phyloP scores from a whole-genome alignment of 2,113 vertebrate species.

The Polyodon spathula region DNA sequence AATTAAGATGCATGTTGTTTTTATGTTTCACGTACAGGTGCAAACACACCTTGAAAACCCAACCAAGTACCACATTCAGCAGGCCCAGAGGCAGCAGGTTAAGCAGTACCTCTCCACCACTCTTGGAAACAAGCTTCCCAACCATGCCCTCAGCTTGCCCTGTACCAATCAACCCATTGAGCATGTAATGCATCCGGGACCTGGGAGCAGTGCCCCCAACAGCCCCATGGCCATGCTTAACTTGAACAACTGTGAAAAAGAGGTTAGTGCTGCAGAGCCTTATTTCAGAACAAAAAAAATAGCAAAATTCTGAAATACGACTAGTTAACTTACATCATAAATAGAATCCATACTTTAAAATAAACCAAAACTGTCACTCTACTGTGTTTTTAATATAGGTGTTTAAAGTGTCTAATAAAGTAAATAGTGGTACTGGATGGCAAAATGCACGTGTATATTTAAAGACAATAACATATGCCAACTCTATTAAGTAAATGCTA shows the following conservation, averaged over 20 bases:
- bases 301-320: too few species aligned
- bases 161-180: conserved; percentile 83
- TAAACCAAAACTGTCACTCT: too few species aligned
- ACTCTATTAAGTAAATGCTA: too few species aligned
- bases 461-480: too few species aligned
- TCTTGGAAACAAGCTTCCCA: conserved; percentile 81
- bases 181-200: conserved; percentile 86
- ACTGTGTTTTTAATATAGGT: too few species aligned
- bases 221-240: conserved; percentile 98
- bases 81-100: conserved; percentile 91
- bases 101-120: conserved; percentile 93
- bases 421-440: too few species aligned
- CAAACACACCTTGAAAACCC: conserved; percentile 93
- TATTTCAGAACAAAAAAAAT: too few species aligned
- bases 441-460: too few species aligned
- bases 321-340: too few species aligned
- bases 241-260: conserved; percentile 83
- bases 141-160: conserved; percentile 86
- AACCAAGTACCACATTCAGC: conserved; percentile 91
- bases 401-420: too few species aligned
- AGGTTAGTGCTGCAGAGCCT: conserved; percentile 48
- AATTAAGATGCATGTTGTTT: too few species aligned
- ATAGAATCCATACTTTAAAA: too few species aligned
- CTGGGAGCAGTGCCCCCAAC: conserved; percentile 94
- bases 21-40: conserved; percentile 53